Evolutionary conservation across 2,888 invertebrate species (phyloP).

Genomic region (Caradrina kadenii): DNA sequence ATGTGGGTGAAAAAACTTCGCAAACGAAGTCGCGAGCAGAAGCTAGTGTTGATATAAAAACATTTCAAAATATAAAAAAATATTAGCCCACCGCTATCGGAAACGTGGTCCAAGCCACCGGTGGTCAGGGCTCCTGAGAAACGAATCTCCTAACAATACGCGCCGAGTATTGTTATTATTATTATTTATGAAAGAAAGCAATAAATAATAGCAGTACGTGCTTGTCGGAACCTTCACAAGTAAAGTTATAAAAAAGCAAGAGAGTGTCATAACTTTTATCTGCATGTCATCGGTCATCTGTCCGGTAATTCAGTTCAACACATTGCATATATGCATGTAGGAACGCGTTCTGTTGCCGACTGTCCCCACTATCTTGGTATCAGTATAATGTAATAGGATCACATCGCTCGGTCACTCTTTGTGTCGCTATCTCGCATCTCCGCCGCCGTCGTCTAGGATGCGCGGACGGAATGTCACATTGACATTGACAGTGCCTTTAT

Average conservation of each 20-base stretch:
- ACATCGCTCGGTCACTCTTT: slow-evolving; percentile 71
- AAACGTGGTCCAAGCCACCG: no score
- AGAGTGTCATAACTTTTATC: slow-evolving; percentile 61
- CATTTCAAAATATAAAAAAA: no score
- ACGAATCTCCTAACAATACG: no score
- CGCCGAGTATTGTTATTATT: no score
- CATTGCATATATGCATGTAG: slow-evolving; percentile 56
- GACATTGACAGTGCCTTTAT: slow-evolving; percentile 28
- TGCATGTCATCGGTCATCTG: slow-evolving; percentile 52
- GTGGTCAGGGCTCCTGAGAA: no score
- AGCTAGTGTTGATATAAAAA: no score
- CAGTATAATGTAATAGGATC: slow-evolving; percentile 60
- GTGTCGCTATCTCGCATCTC: slow-evolving; percentile 70
- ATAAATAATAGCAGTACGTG: slow-evolving; percentile 19
- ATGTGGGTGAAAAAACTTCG: no score
- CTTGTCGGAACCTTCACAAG: slow-evolving; percentile 37
- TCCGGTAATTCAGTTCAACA: slow-evolving; percentile 12
- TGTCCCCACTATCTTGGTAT: slow-evolving; percentile 44
- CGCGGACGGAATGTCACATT: slow-evolving; percentile 27
- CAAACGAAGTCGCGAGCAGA: no score
- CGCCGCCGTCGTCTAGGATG: slow-evolving; percentile 39
- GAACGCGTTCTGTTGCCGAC: slow-evolving; percentile 18
- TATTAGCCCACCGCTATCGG: no score
- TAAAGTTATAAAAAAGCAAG: slow-evolving; percentile 41
- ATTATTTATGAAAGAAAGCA: not conserved